Evolutionary conservation across 2,113 vertebrate species (phyloP).

Genomic region (Mixornis gularis): DNA sequence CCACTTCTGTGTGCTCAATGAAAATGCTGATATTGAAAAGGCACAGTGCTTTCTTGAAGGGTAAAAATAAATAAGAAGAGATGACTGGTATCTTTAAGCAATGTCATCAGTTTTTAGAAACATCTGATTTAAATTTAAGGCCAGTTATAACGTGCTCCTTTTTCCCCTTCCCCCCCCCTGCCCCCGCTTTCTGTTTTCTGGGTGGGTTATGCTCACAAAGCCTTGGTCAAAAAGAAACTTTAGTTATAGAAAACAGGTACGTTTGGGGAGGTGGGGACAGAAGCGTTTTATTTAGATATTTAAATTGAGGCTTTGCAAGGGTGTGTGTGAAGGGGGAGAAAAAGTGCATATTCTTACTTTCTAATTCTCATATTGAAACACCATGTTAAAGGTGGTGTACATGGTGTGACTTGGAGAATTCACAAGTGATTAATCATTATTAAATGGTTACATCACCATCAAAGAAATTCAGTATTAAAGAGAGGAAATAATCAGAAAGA

Average conservation of each 20-base stretch:
- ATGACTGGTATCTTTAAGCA: background rate
- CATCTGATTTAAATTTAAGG: background rate
- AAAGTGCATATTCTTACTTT: background rate
- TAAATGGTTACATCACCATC: background rate
- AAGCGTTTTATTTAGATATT: background rate
- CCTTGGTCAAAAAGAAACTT: background rate
- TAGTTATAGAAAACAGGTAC: background rate
- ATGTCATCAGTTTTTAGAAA: background rate
- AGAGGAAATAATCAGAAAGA: background rate
- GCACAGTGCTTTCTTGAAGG: background rate
- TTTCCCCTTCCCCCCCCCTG: too few relatives aligned
- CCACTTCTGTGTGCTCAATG: background rate
- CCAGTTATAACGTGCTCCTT: background rate
- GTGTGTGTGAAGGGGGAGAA: background rate
- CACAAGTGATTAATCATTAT: background rate
- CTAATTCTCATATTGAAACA: background rate
- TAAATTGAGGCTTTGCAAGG: background rate
- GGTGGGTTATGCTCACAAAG: background rate
- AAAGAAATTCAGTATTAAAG: background rate
- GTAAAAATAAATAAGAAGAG: background rate
- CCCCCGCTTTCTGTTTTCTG: background rate
- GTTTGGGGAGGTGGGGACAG: fast-evolving
- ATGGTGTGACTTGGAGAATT: background rate
- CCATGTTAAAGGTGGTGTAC: background rate
- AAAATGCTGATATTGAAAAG: background rate